Base-by-base conservation (phyloP, 92 coral and sea anemone species). In the Epizoanthus stellaris region DNA sequence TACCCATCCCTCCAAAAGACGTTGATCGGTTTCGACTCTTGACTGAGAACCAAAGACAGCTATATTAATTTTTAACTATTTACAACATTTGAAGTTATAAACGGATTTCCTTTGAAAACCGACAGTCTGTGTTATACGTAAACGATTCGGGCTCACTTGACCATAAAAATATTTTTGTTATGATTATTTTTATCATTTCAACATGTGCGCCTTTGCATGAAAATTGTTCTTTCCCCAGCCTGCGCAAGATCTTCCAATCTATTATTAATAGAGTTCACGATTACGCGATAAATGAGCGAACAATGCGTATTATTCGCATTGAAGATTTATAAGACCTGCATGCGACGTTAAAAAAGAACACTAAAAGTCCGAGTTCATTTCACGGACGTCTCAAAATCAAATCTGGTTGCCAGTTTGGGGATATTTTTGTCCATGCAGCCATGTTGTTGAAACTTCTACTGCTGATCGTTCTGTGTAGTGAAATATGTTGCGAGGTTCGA, bases 181-280 rank as follows among this genome's bases (percentile, higher is more conserved):
- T 15, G 16, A 16, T 20, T 19, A 67, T 19, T 49, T 79, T 79
- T 79, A 79, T 79, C 83, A 58, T 45, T 79, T 21, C 30, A 5
- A 63, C 83, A 79, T 45, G 72, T 79, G 83, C 64, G 59, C 83
- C 49, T 79, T 63, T 79, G 83, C 73, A 73, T 79, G 72, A 67
- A 45, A 63, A 45, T 43, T 42, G 61, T 49, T 49, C 71, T 79
- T 64, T 79, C 19, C 16, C 43, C 71, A 62, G 71, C 59, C 83
- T 42, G 72, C 61, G 72, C 19, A 64, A 63, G 45, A 79, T 30
- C 83, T 63, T 79, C 72, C 23, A 42, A 79, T 79, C 40, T 43
- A 79, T 79, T 38, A 79, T 79, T 79, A 62, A 79, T 79, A 15
- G 73, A 43, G 56, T 79, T 63, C 42, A 11, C 72, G 72, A 63